These are phyloP conservation scores for Tamias sibiricus DNA, from an alignment of 2,113 vertebrate genomes.

Conservation along the genomic window DNA sequence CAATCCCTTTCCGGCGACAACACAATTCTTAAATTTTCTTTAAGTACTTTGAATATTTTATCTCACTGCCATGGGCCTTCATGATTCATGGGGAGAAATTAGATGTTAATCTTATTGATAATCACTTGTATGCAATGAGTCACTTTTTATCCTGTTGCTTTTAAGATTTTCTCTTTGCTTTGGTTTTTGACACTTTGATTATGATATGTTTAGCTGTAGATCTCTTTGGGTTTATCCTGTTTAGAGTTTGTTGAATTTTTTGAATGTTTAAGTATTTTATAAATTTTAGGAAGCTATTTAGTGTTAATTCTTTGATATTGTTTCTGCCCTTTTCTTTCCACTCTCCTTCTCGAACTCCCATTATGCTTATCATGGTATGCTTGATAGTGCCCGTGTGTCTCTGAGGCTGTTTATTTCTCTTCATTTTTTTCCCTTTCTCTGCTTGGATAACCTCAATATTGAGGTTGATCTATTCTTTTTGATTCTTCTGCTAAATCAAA, in stretches of 20 bases:
- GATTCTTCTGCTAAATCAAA: neutral
- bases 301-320: neutral
- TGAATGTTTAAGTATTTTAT: neutral
- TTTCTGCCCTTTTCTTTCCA: neutral
- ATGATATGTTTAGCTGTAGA: neutral
- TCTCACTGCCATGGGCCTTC: neutral
- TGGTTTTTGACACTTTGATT: neutral
- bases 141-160: neutral
- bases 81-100: neutral
- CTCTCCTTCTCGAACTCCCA: neutral
- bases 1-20: too few species aligned
- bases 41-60: neutral
- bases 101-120: neutral
- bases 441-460: neutral
- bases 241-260: neutral
- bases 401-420: neutral
- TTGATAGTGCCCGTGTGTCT: neutral
- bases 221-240: neutral
- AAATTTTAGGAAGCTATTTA: neutral
- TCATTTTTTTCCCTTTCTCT: neutral
- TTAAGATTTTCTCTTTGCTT: neutral
- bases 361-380: neutral
- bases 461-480: neutral
- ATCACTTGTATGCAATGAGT: neutral
- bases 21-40: neutral